A percentile compares a stretch with the other conserved stretches of the same genome.
Conservation (phyloP, 2,888 invertebrate genomes). For the Cantharis nigra region DNA sequence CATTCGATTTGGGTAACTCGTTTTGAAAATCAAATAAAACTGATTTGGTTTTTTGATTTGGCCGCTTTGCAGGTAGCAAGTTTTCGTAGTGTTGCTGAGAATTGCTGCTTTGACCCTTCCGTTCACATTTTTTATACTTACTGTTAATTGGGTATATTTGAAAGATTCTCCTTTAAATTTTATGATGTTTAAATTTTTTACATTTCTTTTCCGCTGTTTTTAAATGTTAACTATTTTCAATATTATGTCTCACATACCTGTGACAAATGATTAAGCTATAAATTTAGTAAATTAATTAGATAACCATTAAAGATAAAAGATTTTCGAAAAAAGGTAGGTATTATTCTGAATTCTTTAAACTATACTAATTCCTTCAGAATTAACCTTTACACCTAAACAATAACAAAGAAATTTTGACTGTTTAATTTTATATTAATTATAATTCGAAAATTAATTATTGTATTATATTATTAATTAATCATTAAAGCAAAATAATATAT, state of each 20-base stretch:
- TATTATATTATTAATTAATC: background rate
- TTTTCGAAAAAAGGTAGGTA: background rate
- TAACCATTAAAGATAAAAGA: background rate
- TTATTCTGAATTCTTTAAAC: background rate
- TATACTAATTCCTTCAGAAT: background rate
- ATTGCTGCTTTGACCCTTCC: conserved; percentile 35
- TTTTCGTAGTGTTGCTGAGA: conserved; percentile 26
- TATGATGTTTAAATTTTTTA: conserved; percentile 2
- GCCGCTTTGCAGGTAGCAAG: conserved; percentile 24
- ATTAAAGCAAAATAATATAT: no score
- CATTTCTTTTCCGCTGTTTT: background rate
- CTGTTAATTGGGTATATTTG: conserved; percentile 48
- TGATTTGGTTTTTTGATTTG: conserved; percentile 35
- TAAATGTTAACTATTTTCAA: background rate
- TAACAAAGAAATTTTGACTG: background rate
- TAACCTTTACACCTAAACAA: background rate
- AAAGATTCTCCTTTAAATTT: conserved; percentile 40
- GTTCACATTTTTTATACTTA: conserved; percentile 39
- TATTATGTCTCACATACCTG: background rate
- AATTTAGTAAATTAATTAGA: background rate
- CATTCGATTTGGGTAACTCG: conserved; percentile 41
- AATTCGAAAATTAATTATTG: no score
- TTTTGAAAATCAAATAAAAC: conserved; percentile 49
- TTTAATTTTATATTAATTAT: background rate
- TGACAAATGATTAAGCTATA: background rate